phyloP scores from a whole-genome alignment of 2,797 vertebrate genomes.

The Myotis myotis region DNA sequence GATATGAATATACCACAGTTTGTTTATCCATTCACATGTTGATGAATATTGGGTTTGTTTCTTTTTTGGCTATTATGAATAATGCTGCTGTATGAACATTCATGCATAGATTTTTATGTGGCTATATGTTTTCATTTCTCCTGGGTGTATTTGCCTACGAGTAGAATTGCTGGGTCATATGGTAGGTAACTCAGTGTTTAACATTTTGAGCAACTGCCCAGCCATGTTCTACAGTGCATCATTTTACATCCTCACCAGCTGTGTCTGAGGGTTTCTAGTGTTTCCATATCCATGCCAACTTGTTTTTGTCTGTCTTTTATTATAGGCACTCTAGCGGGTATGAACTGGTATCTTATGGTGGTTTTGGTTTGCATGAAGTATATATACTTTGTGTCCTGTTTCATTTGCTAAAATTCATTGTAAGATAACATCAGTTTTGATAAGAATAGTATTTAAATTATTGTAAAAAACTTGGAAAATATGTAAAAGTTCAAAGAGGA shows the following conservation, averaged over 20 bases:
- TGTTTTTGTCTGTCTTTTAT: neutral
- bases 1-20: neutral
- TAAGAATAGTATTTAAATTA: neutral
- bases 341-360: neutral
- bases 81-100: neutral
- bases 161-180: neutral
- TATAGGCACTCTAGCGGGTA: neutral
- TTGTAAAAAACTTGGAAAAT: conserved; percentile 23
- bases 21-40: neutral
- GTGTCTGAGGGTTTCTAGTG: neutral
- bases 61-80: neutral
- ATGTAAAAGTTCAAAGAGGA: neutral
- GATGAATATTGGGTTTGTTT: neutral
- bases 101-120: neutral
- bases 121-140: conserved; percentile 11
- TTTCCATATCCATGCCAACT: neutral
- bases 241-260: neutral
- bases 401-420: conserved; percentile 5
- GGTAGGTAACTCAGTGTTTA: neutral
- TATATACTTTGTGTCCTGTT: conserved; percentile 17
- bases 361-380: conserved; percentile 5
- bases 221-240: neutral
- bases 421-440: neutral
- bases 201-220: neutral
- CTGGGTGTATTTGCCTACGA: neutral